Percentiles rank a stretch among this genome's conserved stretches.
Conservation (phyloP, 2,797 vertebrate genomes). For the Myiotriccus ornatus region DNA sequence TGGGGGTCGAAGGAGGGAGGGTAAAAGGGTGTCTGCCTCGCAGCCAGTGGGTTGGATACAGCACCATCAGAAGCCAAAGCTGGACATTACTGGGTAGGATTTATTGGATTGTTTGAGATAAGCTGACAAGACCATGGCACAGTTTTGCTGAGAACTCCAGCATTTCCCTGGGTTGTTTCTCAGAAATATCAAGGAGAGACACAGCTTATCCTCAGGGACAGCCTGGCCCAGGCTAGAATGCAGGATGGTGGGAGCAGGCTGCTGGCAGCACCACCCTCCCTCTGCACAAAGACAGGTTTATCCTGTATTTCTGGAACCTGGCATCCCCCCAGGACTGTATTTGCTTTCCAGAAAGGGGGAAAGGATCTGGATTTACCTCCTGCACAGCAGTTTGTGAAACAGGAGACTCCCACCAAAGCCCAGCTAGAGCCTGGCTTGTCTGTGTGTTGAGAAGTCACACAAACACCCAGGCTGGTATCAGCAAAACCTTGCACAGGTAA, state of each 20-base stretch:
- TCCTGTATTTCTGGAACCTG: background rate
- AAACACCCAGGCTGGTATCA: background rate
- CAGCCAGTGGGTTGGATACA: background rate
- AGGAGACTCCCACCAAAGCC: background rate
- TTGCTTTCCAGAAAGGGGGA: background rate
- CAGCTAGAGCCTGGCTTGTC: background rate
- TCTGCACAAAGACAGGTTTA: background rate
- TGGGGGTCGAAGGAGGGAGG: background rate
- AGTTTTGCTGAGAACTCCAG: background rate
- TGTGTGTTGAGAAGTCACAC: background rate
- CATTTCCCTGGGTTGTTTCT: background rate
- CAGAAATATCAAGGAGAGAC: background rate
- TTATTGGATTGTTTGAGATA: background rate
- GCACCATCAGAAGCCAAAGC: background rate
- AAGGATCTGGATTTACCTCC: background rate
- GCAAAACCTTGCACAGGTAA: background rate
- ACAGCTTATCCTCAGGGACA: background rate
- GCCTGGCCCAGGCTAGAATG: accelerated
- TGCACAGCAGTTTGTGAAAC: background rate
- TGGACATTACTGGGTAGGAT: background rate
- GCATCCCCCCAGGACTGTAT: background rate
- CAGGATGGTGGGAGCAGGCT: background rate
- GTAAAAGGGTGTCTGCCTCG: background rate
- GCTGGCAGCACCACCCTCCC: background rate
- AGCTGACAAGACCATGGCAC: background rate